Conservation (phyloP, 2,113 vertebrate species). For the Apus apus region DNA sequence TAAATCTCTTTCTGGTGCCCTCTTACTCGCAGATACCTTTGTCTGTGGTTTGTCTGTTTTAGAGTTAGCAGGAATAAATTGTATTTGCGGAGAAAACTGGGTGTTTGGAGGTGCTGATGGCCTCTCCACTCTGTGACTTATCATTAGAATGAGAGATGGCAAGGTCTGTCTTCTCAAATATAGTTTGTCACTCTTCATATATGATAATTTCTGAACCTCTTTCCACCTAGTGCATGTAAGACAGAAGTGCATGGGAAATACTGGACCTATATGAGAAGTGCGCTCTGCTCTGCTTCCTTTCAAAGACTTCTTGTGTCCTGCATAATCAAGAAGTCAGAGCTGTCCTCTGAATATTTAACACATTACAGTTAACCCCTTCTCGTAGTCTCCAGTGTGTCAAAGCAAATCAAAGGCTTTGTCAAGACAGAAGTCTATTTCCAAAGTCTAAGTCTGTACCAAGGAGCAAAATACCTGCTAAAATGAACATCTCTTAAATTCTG, state of each 20-base stretch:
- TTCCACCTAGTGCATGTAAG: neutral
- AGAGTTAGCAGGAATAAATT: neutral
- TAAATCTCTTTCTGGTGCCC: neutral
- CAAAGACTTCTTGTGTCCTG: neutral
- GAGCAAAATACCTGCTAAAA: neutral
- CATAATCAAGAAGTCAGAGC: neutral
- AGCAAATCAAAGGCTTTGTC: neutral
- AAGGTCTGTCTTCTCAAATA: neutral
- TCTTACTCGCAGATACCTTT: neutral
- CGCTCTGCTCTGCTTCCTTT: neutral
- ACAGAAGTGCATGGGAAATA: neutral
- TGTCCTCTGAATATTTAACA: neutral
- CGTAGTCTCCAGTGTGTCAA: neutral
- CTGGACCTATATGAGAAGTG: neutral
- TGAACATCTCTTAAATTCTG: neutral
- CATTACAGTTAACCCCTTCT: neutral
- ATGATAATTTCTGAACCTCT: neutral
- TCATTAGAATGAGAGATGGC: neutral
- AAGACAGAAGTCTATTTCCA: neutral
- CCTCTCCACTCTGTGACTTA: neutral
- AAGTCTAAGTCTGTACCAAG: neutral
- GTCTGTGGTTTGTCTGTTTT: neutral
- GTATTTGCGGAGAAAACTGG: neutral
- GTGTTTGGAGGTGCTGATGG: neutral
- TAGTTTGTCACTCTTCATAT: neutral